These are phyloP conservation scores for Euura lappo DNA, from an alignment of 1,140 invertebrate genomes.

Conservation along the genomic window DNA sequence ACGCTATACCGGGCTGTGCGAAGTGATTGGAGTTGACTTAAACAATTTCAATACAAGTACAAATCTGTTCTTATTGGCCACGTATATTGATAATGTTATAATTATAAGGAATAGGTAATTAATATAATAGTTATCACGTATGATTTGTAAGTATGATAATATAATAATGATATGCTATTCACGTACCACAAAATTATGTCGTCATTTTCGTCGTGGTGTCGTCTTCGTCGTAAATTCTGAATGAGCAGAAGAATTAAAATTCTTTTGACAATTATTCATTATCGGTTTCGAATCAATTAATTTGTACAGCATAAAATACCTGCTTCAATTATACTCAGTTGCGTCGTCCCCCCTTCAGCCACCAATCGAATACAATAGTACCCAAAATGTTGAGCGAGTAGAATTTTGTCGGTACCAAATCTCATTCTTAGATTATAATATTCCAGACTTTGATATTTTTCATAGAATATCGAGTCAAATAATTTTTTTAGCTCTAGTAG, in stretches of 20 bases:
- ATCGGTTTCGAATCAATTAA: slow-evolving; percentile 32
- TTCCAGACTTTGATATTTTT: slow-evolving; percentile 5
- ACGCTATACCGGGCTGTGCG: slow-evolving; percentile 61
- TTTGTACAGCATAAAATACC: slow-evolving; percentile 29
- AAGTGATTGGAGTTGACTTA: slow-evolving; percentile 62
- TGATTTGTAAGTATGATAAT: slow-evolving; percentile 52
- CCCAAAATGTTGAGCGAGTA: too few relatives aligned
- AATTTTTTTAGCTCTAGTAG: not conserved
- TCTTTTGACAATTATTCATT: slow-evolving; percentile 33
- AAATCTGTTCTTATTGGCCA: slow-evolving; percentile 63
- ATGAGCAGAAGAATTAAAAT: slow-evolving; percentile 7
- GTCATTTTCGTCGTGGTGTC: slow-evolving; percentile 16
- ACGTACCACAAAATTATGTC: slow-evolving; percentile 18
- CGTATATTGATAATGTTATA: slow-evolving; percentile 59
- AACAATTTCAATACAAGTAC: slow-evolving; percentile 62
- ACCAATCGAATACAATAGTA: too few relatives aligned
- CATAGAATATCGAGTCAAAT: not conserved
- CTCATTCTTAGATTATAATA: not conserved
- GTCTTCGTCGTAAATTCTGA: slow-evolving; percentile 19
- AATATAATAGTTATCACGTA: slow-evolving; percentile 56
- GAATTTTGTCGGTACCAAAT: too few relatives aligned
- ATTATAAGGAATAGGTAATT: slow-evolving; percentile 46
- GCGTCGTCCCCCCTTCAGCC: not conserved
- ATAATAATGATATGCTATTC: slow-evolving; percentile 40
- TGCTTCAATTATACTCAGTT: slow-evolving; percentile 41